Evolutionary conservation across 2,888 invertebrate genomes (phyloP).

Genomic region (Noctua comes): DNA sequence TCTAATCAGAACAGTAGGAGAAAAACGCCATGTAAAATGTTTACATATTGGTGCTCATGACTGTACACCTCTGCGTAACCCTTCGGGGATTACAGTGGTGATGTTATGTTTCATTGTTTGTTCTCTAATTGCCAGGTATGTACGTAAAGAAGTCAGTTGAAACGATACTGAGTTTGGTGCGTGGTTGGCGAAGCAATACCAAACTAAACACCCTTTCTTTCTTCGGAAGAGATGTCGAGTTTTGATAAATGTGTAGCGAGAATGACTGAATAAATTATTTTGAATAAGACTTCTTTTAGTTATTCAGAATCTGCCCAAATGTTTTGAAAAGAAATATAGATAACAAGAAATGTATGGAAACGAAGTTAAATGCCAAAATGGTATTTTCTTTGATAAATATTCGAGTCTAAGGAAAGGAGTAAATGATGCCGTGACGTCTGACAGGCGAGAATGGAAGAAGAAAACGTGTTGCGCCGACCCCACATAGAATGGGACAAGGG

Average conservation of each 20-base stretch:
- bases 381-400: neutral
- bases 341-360: neutral
- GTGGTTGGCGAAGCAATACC: conserved; percentile 86
- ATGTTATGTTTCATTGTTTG: neutral
- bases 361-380: neutral
- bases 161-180: conserved; percentile 81
- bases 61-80: too few species aligned
- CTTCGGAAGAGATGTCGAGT: conserved; percentile 85
- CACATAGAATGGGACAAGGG: too few species aligned
- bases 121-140: conserved; percentile 71
- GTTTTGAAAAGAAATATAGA: neutral
- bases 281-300: neutral
- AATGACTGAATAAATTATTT: conserved; percentile 26
- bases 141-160: conserved; percentile 80
- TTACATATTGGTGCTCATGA: too few species aligned
- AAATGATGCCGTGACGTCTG: too few species aligned
- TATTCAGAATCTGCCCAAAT: neutral
- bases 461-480: too few species aligned
- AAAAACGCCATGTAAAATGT: too few species aligned
- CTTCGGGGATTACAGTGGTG: neutral
- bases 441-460: too few species aligned
- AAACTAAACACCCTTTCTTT: conserved; percentile 85
- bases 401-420: neutral
- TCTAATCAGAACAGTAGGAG: too few species aligned
- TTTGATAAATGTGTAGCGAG: conserved; percentile 63